Conservation (phyloP, 2,113 vertebrate species). For the Chionomys nivalis region DNA sequence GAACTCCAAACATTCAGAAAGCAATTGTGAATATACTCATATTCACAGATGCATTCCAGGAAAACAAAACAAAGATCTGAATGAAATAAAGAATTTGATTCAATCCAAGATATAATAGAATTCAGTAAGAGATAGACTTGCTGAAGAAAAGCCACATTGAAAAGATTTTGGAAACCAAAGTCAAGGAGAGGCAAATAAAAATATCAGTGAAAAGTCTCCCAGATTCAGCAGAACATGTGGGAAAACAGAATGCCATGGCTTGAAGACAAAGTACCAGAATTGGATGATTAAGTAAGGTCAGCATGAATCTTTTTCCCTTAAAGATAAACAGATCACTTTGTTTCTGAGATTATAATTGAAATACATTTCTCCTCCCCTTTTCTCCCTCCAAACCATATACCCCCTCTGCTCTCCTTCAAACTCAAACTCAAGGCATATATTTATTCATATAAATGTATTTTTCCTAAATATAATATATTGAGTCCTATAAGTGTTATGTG, state of each 20-base stretch:
- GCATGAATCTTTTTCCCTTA: background rate
- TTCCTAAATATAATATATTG: background rate
- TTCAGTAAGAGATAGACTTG: background rate
- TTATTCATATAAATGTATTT: background rate
- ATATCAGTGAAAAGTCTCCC: background rate
- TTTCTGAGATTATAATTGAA: background rate
- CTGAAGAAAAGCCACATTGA: background rate
- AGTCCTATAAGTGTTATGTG: no score
- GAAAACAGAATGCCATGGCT: background rate
- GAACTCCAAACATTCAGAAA: background rate
- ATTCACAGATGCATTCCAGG: background rate
- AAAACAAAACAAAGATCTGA: background rate
- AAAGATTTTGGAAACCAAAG: background rate
- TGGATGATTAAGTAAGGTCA: background rate
- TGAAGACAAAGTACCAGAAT: background rate
- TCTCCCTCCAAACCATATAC: background rate
- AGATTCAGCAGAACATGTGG: background rate
- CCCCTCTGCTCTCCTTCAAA: background rate
- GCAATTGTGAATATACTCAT: background rate
- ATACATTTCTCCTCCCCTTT: background rate
- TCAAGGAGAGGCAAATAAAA: background rate
- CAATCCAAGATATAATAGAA: background rate
- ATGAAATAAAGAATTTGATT: background rate
- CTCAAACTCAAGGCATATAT: background rate
- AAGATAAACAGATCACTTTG: background rate